These are phyloP conservation scores for Tamandua tetradactyla DNA, from an alignment of 2,797 vertebrate genomes.

Conservation along the genomic window DNA sequence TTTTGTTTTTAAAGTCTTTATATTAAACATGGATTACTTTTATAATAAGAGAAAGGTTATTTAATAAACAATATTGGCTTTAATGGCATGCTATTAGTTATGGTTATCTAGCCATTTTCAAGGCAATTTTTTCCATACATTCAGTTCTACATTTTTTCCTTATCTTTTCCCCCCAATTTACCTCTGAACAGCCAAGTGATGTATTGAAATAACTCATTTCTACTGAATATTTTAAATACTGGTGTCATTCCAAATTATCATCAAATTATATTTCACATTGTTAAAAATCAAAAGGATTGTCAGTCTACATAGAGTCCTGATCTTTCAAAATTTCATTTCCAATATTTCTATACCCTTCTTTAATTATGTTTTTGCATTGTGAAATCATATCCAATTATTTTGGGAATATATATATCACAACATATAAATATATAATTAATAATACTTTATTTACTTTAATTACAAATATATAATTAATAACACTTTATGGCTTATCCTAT, in stretches of 20 bases:
- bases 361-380: neutral
- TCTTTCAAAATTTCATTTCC: slow-evolving; percentile 25
- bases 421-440: neutral
- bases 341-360: neutral
- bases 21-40: neutral
- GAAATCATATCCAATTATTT: neutral
- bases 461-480: neutral
- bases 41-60: neutral
- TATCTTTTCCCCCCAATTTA: neutral
- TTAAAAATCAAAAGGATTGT: neutral
- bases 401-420: neutral
- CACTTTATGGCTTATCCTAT: neutral
- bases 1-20: neutral
- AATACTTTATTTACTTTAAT: no score
- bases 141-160: neutral
- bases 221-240: slow-evolving; percentile 25
- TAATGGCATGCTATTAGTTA: neutral
- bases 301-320: neutral
- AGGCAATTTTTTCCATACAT: neutral
- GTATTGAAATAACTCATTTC: neutral
- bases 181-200: neutral
- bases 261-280: slow-evolving; percentile 33
- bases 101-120: slow-evolving; percentile 8
- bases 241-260: neutral
- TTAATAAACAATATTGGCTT: slow-evolving; percentile 7